phyloP scores from a whole-genome alignment of 2,888 invertebrate species.

The Polia nebulosa region DNA sequence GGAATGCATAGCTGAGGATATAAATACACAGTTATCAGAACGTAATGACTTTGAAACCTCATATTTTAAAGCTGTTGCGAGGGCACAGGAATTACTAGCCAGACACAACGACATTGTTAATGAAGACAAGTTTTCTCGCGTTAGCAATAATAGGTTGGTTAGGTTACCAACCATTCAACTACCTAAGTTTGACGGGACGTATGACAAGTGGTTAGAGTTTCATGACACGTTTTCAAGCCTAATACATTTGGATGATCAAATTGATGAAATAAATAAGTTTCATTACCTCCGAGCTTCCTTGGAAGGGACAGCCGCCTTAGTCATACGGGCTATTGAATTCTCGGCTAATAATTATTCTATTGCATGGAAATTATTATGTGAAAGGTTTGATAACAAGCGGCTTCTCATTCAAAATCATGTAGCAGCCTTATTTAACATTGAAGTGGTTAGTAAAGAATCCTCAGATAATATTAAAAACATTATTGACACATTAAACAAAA shows the following conservation, averaged over 20 bases:
- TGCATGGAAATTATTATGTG: not conserved
- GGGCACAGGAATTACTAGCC: not conserved
- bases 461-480: not conserved
- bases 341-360: not conserved
- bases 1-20: conserved; percentile 1
- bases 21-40: not conserved
- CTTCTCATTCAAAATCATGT: not conserved
- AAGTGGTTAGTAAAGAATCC: too few species aligned
- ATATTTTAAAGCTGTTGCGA: not conserved
- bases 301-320: too few species aligned
- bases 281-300: too few species aligned
- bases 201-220: conserved; percentile 20
- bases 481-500: not conserved
- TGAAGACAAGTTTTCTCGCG: not conserved
- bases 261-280: not conserved
- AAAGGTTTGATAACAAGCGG: not conserved
- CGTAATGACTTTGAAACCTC: not conserved
- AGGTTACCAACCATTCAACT: conserved; percentile 4
- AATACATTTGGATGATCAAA: conserved; percentile 11
- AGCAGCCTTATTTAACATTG: too few species aligned
- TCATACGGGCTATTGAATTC: too few species aligned
- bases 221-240: conserved; percentile 10
- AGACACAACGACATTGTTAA: not conserved
- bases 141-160: conserved; percentile 2
- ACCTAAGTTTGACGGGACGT: conserved; percentile 1